A percentile compares a stretch with the other conserved stretches of the same genome.
Conservation (phyloP, 2,888 invertebrate genomes). For the Pollenia amentaria region DNA sequence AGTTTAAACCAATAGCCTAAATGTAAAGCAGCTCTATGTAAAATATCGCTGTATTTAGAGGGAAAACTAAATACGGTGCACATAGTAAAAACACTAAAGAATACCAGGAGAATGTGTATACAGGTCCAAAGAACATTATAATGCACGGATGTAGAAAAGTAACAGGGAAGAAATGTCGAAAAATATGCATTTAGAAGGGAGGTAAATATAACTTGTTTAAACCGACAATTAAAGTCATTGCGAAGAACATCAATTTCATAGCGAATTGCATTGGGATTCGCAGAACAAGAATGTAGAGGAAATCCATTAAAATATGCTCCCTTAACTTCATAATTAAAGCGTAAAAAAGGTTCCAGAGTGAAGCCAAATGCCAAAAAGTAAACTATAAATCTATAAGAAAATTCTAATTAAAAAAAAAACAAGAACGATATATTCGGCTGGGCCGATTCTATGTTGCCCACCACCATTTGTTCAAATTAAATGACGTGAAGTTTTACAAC, state of each 20-base stretch:
- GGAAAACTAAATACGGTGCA: slow-evolving; percentile 89
- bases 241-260: slow-evolving; percentile 94
- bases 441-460: no score
- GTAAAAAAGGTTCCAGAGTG: slow-evolving; percentile 91
- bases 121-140: slow-evolving; percentile 94
- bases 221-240: slow-evolving; percentile 94
- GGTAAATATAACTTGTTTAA: slow-evolving; percentile 94
- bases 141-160: slow-evolving; percentile 92
- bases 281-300: slow-evolving; percentile 91
- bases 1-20: slow-evolving; percentile 87
- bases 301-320: slow-evolving; percentile 85
- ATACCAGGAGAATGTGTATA: slow-evolving; percentile 93
- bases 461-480: no score
- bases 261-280: slow-evolving; percentile 89
- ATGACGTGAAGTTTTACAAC: no score
- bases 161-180: slow-evolving; percentile 94
- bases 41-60: slow-evolving; percentile 92
- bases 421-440: background rate
- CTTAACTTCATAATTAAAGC: slow-evolving; percentile 85
- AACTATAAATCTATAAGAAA: slow-evolving; percentile 87
- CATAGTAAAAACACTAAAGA: slow-evolving; percentile 93
- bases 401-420: background rate
- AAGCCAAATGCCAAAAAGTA: slow-evolving; percentile 93
- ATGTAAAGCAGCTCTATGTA: slow-evolving; percentile 95
- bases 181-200: slow-evolving; percentile 95